Evolutionary conservation across 2,113 vertebrate genomes (phyloP).

Genomic region (Merops nubicus): DNA sequence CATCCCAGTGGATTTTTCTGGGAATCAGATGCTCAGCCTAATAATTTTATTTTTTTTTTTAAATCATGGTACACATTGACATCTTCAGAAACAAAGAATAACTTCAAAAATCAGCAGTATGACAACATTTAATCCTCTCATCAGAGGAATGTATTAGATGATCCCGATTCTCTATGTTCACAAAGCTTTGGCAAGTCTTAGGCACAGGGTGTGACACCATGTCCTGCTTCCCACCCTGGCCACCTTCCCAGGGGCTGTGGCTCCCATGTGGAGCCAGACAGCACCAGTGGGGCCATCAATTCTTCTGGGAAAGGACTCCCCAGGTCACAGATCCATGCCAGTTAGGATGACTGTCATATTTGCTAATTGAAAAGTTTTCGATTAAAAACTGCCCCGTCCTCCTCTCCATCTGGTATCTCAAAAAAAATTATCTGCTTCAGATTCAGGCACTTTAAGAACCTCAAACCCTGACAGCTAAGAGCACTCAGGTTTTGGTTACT

Average conservation of each 20-base stretch:
- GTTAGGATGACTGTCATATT: not conserved
- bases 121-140: not conserved
- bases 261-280: not conserved
- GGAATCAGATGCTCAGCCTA: not conserved
- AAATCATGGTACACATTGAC: fast-evolving
- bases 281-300: not conserved
- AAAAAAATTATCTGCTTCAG: not conserved
- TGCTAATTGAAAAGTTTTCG: not conserved
- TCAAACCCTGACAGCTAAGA: not conserved
- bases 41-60: not conserved
- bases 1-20: fast-evolving
- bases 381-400: not conserved
- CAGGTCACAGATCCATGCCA: not conserved
- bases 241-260: not conserved
- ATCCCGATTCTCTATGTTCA: not conserved
- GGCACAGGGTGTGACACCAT: fast-evolving
- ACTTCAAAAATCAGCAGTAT: not conserved
- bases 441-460: not conserved
- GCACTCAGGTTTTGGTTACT: not conserved
- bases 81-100: not conserved
- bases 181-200: not conserved
- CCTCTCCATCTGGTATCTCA: not conserved
- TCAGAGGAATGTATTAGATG: not conserved
- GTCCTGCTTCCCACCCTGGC: not conserved
- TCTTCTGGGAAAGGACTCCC: not conserved